phyloP scores from a whole-genome alignment of 2,888 invertebrate genomes.

The Pristionchus japonicus region DNA sequence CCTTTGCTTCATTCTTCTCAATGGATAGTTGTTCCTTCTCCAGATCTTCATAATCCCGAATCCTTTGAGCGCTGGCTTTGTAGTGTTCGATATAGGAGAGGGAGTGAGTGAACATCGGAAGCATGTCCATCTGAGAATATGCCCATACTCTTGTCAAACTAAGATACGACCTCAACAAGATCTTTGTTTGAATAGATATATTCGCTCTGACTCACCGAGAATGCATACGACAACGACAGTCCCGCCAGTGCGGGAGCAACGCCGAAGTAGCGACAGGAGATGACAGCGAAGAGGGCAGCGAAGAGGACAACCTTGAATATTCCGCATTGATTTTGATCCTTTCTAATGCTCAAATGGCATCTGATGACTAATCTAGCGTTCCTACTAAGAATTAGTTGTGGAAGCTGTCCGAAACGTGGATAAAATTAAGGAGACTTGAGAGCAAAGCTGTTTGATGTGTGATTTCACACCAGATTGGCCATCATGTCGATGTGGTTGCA shows the following conservation, averaged over 20 bases:
- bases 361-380: no score
- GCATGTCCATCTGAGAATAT: neutral
- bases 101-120: neutral
- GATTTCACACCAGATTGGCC: constrained; percentile 34
- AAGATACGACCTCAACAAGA: no score
- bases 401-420: neutral
- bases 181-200: neutral
- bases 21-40: neutral
- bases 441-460: no score
- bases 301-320: constrained; percentile 83
- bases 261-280: constrained; percentile 75
- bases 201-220: constrained; percentile 41
- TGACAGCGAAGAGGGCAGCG: constrained; percentile 90
- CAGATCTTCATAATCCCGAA: neutral
- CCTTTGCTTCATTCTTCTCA: neutral
- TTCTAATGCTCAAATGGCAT: no score
- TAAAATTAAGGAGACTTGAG: neutral
- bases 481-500: constrained; percentile 20
- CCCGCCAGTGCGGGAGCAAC: constrained; percentile 78
- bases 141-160: no score
- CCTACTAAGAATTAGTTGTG: no score
- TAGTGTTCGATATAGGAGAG: constrained; percentile 30
- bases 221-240: constrained; percentile 78
- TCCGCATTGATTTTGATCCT: neutral
- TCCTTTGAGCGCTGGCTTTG: neutral